Evolutionary conservation across 2,888 invertebrate species (phyloP).

Genomic region (Tachystola acroxantha): DNA sequence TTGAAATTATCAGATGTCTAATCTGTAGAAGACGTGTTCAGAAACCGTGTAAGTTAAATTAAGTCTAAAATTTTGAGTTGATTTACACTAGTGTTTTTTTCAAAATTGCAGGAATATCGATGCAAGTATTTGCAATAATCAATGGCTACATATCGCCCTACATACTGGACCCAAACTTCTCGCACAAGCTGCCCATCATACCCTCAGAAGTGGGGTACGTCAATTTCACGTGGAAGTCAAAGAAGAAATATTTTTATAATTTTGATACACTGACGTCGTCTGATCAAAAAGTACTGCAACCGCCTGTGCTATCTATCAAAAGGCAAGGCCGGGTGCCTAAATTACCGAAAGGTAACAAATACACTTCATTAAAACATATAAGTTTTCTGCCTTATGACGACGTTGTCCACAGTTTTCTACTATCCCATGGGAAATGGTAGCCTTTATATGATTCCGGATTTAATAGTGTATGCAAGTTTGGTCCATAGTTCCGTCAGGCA

Average conservation of each 20-base stretch:
- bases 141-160: constrained; percentile 92
- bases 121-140: constrained; percentile 93
- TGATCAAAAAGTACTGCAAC: constrained; percentile 89
- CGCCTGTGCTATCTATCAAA: constrained; percentile 93
- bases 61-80: too few relatives aligned
- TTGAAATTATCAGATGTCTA: too few relatives aligned
- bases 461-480: too few relatives aligned
- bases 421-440: too few relatives aligned
- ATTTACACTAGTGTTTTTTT: too few relatives aligned
- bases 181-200: constrained; percentile 92
- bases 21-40: too few relatives aligned
- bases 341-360: constrained; percentile 85
- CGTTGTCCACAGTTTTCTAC: too few relatives aligned
- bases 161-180: constrained; percentile 93
- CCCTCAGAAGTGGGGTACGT: constrained; percentile 95
- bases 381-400: too few relatives aligned
- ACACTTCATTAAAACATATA: too few relatives aligned
- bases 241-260: constrained; percentile 90
- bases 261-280: constrained; percentile 92
- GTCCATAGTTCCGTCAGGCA: too few relatives aligned
- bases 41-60: too few relatives aligned
- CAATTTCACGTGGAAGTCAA: constrained; percentile 94
- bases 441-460: too few relatives aligned
- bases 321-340: constrained; percentile 91
- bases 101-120: constrained; percentile 85